These are phyloP conservation scores for Clarias macrocephalus DNA, from an alignment of 2,113 vertebrate species.

Conservation along the genomic window DNA sequence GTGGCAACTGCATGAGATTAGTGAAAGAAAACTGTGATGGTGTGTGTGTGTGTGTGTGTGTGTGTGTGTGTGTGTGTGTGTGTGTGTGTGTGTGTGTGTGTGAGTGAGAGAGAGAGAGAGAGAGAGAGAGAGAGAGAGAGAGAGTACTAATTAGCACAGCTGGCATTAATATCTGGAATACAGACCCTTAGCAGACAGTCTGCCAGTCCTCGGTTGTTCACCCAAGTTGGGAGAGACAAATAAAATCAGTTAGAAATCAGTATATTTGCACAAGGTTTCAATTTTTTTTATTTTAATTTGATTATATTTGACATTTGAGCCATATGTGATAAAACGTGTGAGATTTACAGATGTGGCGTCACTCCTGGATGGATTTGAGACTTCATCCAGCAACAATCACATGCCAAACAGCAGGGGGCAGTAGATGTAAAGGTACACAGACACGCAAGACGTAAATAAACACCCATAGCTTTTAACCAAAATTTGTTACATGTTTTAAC, in stretches of 20 bases:
- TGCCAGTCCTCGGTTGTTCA: conserved; percentile 30
- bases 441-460: too few species aligned
- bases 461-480: too few species aligned
- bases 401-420: conserved; percentile 61
- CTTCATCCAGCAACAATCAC: neutral
- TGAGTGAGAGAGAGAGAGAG: neutral
- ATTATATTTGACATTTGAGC: neutral
- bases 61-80: conserved; percentile 1
- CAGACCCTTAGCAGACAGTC: conserved; percentile 59
- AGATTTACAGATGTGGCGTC: neutral
- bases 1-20: conserved; percentile 50
- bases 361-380: neutral
- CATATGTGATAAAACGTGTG: neutral
- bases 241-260: neutral
- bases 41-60: conserved; percentile 19
- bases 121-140: neutral
- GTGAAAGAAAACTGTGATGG: neutral
- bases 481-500: too few species aligned
- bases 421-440: conserved; percentile 48
- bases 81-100: conserved; percentile 18
- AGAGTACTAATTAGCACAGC: conserved; percentile 63
- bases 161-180: conserved; percentile 62
- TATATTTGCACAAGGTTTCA: neutral
- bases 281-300: neutral
- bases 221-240: neutral